These are phyloP conservation scores for Lithosia quadra DNA, from an alignment of 2,888 invertebrate species.

Conservation along the genomic window DNA sequence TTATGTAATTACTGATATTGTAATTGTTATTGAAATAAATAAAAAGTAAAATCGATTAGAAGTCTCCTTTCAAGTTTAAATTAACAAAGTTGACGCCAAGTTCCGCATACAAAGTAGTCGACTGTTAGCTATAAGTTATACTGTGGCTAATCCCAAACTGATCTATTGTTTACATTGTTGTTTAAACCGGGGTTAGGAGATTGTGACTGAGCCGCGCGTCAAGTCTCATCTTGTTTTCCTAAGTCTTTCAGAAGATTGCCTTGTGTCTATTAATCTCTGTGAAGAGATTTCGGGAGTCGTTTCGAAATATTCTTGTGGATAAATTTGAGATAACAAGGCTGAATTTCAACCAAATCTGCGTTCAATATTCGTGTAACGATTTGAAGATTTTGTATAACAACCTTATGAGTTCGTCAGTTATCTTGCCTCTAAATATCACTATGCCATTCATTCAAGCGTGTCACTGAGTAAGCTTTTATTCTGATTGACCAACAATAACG, in stretches of 20 bases:
- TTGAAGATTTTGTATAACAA: background rate
- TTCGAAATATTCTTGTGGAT: background rate
- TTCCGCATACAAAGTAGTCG: constrained; percentile 37
- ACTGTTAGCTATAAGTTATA: background rate
- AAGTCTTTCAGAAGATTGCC: constrained; percentile 9
- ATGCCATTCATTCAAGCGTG: no score
- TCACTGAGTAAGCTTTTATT: no score
- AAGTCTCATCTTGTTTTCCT: background rate
- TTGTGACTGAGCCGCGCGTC: background rate
- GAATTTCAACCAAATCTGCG: background rate
- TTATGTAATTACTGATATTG: no score
- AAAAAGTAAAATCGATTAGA: constrained; percentile 5
- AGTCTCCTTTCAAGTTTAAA: constrained; percentile 23
- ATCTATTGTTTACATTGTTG: constrained; percentile 27
- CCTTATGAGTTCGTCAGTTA: no score
- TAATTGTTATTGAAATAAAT: no score
- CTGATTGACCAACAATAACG: no score
- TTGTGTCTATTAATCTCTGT: background rate
- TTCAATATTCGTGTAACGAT: background rate
- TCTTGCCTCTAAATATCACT: no score
- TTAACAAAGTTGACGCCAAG: constrained; percentile 43
- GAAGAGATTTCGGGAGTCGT: background rate
- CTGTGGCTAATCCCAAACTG: constrained; percentile 20
- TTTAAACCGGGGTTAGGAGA: background rate
- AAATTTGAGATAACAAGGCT: background rate